phyloP scores from a whole-genome alignment of 2,113 vertebrate species.

The Clarias macrocephalus region DNA sequence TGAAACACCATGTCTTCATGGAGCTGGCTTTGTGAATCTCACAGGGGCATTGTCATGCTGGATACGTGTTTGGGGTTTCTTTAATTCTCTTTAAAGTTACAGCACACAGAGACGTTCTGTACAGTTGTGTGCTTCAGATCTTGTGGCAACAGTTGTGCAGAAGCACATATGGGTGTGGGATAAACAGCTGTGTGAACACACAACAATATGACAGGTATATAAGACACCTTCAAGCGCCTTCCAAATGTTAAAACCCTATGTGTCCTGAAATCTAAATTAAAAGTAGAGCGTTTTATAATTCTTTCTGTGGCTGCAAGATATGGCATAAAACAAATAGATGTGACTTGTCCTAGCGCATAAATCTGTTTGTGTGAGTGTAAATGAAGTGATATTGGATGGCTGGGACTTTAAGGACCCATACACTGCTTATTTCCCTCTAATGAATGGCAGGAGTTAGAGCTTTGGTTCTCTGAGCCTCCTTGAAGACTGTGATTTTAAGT shows the following conservation, averaged over 20 bases:
- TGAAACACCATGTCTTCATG: not conserved
- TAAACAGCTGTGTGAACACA: not conserved
- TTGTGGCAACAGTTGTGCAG: not conserved
- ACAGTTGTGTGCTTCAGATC: no score
- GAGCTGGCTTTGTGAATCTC: not conserved
- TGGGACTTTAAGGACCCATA: conserved; percentile 2
- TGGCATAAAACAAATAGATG: not conserved
- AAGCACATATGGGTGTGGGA: not conserved
- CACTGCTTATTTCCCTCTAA: conserved; percentile 22
- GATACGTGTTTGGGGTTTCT: no score
- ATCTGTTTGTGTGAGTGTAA: not conserved
- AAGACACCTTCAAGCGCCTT: not conserved
- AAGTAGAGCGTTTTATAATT: not conserved
- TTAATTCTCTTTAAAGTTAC: no score
- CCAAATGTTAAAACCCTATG: not conserved
- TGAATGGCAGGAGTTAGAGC: conserved; percentile 24
- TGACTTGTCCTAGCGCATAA: not conserved
- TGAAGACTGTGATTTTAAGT: conserved; percentile 46
- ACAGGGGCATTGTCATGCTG: not conserved
- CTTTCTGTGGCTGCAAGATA: not conserved
- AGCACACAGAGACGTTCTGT: no score
- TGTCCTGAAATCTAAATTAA: not conserved
- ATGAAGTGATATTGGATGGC: not conserved
- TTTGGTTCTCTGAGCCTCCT: conserved; percentile 26
- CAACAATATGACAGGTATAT: not conserved